Evolutionary conservation across 2,113 vertebrate species (phyloP), one percentile per base, ranked within the genome.

Genomic region (Oxyura jamaicensis): DNA sequence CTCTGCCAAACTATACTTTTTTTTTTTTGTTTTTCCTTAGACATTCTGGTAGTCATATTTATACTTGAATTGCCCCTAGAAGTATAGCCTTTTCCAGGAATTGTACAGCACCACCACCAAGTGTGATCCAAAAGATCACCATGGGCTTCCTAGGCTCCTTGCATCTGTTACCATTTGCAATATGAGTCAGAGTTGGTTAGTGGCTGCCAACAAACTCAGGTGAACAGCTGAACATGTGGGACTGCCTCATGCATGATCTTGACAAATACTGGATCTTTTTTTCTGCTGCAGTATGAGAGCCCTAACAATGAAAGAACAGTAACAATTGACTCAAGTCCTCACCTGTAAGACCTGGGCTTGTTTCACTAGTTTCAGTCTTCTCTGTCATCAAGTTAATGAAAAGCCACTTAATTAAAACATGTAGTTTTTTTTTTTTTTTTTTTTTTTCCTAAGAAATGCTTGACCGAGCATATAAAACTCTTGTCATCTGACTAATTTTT

Each of bases 341-440:
- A 56, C 1, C 1, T 31, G 9, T 13, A 74, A 83, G 12, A 3
- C 9, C 6, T 66, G 2, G 3, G 19, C 15, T 80, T 16, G 1
- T 23, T 91, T 48, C 13, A 25, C 6, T 36, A 79, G 5, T 22
- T 41, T 65, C 36, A 39, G 3, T 80, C 29, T 78, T 83, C 50
- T 58, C 13, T 4, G 29, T 29, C 15, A 52, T 13, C 0, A 1
- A 36, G 11, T 3, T 62, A 4, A 35, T 65, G 9, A 78, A 87
- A 85, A 60, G 10, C 65, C 6, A 1, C 12, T 65, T 87, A 41
- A 75, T 78, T 63, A 46, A 87, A 28, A n/a, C 0, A 33, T 50
- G 13, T 73, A 3, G 66, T 16, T 42, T 42, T 8, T 42, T 42
- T 44, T 44, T 11, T 44, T 44, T 18, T 6, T 18, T 44, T 44